Percentiles rank a stretch among this genome's conserved stretches.
Evolutionary conservation across 1,140 invertebrate genomes (phyloP).

Genomic region (Lysiphlebus fabarum): DNA sequence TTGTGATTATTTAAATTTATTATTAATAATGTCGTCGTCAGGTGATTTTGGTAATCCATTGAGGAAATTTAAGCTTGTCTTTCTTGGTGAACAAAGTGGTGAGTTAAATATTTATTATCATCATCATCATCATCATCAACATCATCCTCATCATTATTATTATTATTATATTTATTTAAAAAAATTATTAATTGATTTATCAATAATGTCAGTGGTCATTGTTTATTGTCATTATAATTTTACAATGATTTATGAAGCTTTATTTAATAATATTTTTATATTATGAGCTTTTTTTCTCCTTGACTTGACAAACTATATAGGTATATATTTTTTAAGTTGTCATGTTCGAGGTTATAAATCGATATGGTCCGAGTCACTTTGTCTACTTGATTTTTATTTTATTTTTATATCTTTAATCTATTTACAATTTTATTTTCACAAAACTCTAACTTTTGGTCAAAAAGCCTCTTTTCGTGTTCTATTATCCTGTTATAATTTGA

Average conservation of each 20-base stretch:
- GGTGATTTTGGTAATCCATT: slow-evolving; percentile 98
- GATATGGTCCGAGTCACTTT: slow-evolving; percentile 41
- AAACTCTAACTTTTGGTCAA: too few species aligned
- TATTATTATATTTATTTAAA: slow-evolving; percentile 11
- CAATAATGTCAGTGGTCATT: too few species aligned
- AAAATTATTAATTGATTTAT: not conserved
- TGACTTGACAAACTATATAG: slow-evolving; percentile 2
- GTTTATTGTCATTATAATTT: too few species aligned
- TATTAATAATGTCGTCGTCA: slow-evolving; percentile 74
- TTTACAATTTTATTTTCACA: too few species aligned
- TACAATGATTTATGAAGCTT: not conserved
- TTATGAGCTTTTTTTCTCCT: not conserved
- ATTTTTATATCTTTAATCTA: slow-evolving; percentile 14
- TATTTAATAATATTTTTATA: too few species aligned
- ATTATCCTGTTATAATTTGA: too few species aligned
- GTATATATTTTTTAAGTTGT: slow-evolving; percentile 24
- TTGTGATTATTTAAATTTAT: not conserved
- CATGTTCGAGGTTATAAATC: slow-evolving; percentile 50
- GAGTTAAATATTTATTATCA: slow-evolving; percentile 52
- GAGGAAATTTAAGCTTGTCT: slow-evolving; percentile 98
- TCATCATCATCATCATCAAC: slow-evolving; percentile 1
- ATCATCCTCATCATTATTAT: too few species aligned
- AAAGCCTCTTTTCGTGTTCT: too few species aligned
- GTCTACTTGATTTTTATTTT: slow-evolving; percentile 1
- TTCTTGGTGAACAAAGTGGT: slow-evolving; percentile 99